Conservation (phyloP, 1,140 invertebrate species). For the Oppia nitens region DNA sequence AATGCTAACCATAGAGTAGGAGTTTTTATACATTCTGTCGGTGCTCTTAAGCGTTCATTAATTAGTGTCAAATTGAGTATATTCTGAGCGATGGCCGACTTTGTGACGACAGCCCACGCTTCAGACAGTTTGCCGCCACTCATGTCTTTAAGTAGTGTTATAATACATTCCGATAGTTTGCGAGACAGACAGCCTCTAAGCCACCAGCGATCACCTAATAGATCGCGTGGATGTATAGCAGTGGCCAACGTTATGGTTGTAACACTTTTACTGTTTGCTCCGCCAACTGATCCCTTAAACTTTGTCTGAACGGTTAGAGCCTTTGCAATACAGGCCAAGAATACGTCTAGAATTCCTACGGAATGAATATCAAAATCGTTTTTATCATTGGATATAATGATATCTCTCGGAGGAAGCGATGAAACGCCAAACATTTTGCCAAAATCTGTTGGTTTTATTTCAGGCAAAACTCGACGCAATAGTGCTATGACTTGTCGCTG, state of each 20-base stretch:
- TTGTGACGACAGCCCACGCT: slow-evolving; percentile 67
- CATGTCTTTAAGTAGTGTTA: slow-evolving; percentile 75
- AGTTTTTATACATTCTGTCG: slow-evolving; percentile 54
- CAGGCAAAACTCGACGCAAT: slow-evolving; percentile 60
- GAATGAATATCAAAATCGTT: slow-evolving; percentile 40
- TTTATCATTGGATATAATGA: slow-evolving; percentile 31
- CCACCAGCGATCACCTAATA: slow-evolving; percentile 50
- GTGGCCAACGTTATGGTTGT: slow-evolving; percentile 27
- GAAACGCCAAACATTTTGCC: slow-evolving; percentile 44
- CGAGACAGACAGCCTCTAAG: slow-evolving; percentile 58
- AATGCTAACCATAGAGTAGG: slow-evolving; percentile 83
- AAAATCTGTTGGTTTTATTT: slow-evolving; percentile 43
- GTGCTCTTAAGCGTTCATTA: slow-evolving; percentile 49
- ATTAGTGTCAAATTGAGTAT: slow-evolving; percentile 68
- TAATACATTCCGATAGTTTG: slow-evolving; percentile 70
- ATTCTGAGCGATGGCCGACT: slow-evolving; percentile 75
- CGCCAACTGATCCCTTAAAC: slow-evolving; percentile 44
- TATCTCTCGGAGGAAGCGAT: slow-evolving; percentile 53
- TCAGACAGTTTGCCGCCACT: slow-evolving; percentile 65
- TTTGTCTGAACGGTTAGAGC: slow-evolving; percentile 69
- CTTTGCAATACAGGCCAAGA: slow-evolving; percentile 70
- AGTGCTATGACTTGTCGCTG: slow-evolving; percentile 74
- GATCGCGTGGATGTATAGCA: slow-evolving; percentile 22
- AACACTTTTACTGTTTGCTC: slow-evolving; percentile 39
- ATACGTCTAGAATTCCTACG: slow-evolving; percentile 55